Base-by-base conservation (phyloP, 2,888 invertebrate genomes). In the Drosophila paranaensis region DNA sequence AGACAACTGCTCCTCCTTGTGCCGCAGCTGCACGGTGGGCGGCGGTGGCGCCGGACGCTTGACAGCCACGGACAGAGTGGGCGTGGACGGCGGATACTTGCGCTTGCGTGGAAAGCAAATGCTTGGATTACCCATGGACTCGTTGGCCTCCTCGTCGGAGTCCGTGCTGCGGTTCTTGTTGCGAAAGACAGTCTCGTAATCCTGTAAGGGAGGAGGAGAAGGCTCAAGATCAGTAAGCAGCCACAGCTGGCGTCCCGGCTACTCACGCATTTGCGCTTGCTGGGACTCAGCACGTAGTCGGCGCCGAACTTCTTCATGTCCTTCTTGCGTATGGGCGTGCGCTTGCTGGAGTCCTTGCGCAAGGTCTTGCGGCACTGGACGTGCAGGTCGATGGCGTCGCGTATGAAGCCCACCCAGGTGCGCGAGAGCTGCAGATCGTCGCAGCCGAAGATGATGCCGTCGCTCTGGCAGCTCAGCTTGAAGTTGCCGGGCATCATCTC, bases 291-390 rank as follows among this genome's bases (percentile, higher is more conserved):
- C 6, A 94, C 93, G 84, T 94, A 93, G 82, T 94, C 94, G 50
- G 77, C 74, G 25, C 94, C 93, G 86, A 95, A 94, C 71, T 94
- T 93, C 72, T 93, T 93, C 11, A 95, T 84, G 74, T 94, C 94
- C 83, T 94, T 94, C 60, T 94, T 93, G 61, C 95, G 90, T 16
- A 95, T 93, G 13, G 95, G 95, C 51, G 94, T 93, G 58, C 95
- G 93, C 43, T 94, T 94, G 68, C 95, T 95, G 63, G 95, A 95
- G 67, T 95, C 95, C 82, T 95, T 95, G 46, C 94, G 92, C 57
- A 95, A 91, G 0, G 95, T 95, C 86, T 94, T 94, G 40, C 95
- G 93, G 74, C 95, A 94, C 75, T 94, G 94, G 16, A 94, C 91
- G 75, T 94, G 94, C 90, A 94, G 92, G 60, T 94, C 93, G 72